Evolutionary conservation across 1,140 invertebrate species (phyloP).

Genomic region (Lethrus apterus): DNA sequence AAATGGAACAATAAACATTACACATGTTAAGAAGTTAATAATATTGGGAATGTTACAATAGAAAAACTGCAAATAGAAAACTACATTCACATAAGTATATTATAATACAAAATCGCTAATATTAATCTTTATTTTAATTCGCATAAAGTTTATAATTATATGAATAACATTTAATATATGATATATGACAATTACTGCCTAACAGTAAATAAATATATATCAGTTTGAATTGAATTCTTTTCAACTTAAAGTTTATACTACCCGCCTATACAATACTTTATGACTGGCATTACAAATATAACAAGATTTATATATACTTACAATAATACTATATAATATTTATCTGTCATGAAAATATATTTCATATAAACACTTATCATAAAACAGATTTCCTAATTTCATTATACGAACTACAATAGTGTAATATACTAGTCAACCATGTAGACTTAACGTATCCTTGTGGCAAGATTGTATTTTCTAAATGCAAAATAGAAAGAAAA

Average conservation of each 20-base stretch:
- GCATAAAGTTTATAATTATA: conserved; percentile 15
- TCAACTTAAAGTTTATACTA: conserved; percentile 9
- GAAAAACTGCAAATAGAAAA: conserved; percentile 23
- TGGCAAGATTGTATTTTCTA: conserved; percentile 23
- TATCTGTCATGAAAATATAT: conserved; percentile 10
- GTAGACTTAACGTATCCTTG: conserved; percentile 17
- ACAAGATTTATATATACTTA: conserved; percentile 12
- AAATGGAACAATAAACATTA: conserved; percentile 28
- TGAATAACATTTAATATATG: conserved; percentile 16
- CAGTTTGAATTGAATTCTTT: conserved; percentile 15
- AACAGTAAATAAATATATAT: conserved; percentile 19
- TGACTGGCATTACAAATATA: conserved; percentile 17
- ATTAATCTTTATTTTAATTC: conserved; percentile 8
- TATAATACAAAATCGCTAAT: conserved; percentile 8
- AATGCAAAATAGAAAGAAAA: conserved; percentile 19
- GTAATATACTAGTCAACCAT: conserved; percentile 18
- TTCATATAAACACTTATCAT: conserved; percentile 6
- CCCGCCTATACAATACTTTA: conserved; percentile 9
- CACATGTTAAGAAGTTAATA: conserved; percentile 21
- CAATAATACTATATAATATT: conserved; percentile 15
- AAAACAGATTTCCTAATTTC: conserved; percentile 7
- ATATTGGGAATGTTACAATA: conserved; percentile 24
- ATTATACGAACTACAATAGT: background rate
- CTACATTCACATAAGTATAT: conserved; percentile 18
- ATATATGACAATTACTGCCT: conserved; percentile 20